These are phyloP conservation scores for Orchesella flavescens DNA, from an alignment of 2,888 invertebrate species.

Conservation along the genomic window DNA sequence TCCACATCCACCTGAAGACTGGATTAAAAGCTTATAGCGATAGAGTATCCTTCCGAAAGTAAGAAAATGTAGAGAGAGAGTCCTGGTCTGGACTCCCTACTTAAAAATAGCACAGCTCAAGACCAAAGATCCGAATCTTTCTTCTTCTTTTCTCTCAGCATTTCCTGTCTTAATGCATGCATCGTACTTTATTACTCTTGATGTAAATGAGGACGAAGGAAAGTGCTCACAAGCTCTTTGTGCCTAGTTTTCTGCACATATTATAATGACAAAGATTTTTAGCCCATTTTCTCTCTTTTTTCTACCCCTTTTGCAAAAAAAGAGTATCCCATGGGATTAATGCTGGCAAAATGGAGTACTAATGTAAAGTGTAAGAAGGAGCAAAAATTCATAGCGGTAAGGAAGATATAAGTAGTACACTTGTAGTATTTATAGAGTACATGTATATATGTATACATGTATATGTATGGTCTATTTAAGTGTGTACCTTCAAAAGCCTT, in stretches of 20 bases:
- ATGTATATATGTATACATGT: not conserved
- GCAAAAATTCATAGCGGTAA: not conserved
- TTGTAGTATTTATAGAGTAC: no score
- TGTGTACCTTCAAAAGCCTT: no score
- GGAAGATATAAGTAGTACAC: not conserved
- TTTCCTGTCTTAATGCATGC: conserved; percentile 16
- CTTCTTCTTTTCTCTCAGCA: conserved; percentile 8
- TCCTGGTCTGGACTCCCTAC: no score
- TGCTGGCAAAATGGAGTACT: conserved; percentile 28
- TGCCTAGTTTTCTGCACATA: not conserved
- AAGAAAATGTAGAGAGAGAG: no score
- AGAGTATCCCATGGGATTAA: conserved; percentile 38
- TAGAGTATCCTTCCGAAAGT: not conserved
- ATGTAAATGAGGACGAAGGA: not conserved
- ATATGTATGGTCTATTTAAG: no score
- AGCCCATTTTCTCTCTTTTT: conserved; percentile 14
- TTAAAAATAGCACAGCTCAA: not conserved
- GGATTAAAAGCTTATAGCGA: conserved; percentile 35
- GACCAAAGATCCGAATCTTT: not conserved
- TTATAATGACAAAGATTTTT: not conserved
- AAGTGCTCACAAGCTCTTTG: not conserved
- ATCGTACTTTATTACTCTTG: conserved; percentile 17
- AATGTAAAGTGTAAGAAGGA: not conserved
- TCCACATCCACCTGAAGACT: conserved; percentile 32
- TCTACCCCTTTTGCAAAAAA: not conserved